Evolutionary conservation across 1,140 invertebrate genomes (phyloP).

Genomic region (Scaptodrosophila lebanonensis): DNA sequence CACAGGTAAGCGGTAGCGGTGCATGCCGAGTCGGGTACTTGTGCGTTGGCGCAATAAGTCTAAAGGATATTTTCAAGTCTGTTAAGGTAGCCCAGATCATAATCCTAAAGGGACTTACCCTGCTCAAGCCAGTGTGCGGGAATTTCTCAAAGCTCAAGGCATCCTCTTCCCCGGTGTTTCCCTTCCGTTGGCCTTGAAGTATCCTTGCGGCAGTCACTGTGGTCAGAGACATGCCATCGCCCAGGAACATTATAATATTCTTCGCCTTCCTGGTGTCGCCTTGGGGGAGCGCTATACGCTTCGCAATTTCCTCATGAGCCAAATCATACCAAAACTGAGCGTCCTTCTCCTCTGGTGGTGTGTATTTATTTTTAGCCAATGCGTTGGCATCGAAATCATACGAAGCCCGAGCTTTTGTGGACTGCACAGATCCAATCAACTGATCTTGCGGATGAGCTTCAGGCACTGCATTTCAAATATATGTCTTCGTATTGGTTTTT

Average conservation of each 20-base stretch:
- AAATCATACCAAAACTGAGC: constrained; percentile 58
- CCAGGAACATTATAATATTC: constrained; percentile 86
- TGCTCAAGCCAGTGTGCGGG: constrained; percentile 84
- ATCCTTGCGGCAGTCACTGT: constrained; percentile 84
- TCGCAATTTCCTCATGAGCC: constrained; percentile 44
- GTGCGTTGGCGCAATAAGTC: constrained; percentile 85
- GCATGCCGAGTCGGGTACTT: constrained; percentile 88
- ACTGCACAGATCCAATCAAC: constrained; percentile 18
- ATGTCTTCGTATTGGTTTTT: neutral
- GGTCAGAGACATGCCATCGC: constrained; percentile 87
- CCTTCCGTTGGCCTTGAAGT: constrained; percentile 81
- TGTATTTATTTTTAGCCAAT: constrained; percentile 15
- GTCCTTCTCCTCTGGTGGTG: constrained; percentile 46
- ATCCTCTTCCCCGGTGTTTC: constrained; percentile 81
- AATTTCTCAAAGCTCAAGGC: constrained; percentile 87
- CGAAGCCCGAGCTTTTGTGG: constrained; percentile 4
- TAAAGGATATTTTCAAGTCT: neutral
- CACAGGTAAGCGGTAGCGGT: constrained; percentile 84
- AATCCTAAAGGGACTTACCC: constrained; percentile 76
- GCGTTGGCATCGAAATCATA: constrained; percentile 22
- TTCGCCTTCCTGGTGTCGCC: constrained; percentile 78
- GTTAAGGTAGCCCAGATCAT: neutral
- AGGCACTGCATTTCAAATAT: constrained; percentile 2
- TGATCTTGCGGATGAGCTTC: constrained; percentile 4
- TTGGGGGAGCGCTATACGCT: constrained; percentile 23